Conservation (phyloP, 2,797 vertebrate species). For the Staurois parvus region DNA sequence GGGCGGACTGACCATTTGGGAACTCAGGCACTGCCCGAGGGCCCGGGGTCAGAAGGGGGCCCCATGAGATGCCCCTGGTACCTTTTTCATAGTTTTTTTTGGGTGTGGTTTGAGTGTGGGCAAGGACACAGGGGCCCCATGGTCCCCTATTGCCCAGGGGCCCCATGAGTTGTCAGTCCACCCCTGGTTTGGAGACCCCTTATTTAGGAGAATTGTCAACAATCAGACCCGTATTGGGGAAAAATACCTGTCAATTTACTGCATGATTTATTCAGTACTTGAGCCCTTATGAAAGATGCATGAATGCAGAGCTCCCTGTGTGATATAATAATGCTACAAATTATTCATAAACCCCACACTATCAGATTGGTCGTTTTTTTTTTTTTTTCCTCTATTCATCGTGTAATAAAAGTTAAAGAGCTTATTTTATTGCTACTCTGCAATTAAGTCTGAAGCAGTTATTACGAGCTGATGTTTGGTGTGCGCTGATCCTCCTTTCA, state of each 20-base stretch:
- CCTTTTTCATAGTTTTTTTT: too few species aligned
- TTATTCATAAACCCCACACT: conserved; percentile 14
- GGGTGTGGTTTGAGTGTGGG: too few species aligned
- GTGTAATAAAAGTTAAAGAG: conserved; percentile 5
- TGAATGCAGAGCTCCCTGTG: background rate
- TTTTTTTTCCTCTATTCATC: background rate
- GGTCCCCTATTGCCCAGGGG: too few species aligned
- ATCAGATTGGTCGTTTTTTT: background rate
- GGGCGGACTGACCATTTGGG: too few species aligned
- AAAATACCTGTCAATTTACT: background rate
- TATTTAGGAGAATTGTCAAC: too few species aligned
- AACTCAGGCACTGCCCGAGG: too few species aligned
- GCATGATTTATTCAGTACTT: background rate
- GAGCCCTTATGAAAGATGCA: background rate
- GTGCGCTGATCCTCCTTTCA: background rate
- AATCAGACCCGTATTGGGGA: background rate
- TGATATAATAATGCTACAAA: conserved; percentile 5
- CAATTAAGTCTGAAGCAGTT: conserved; percentile 15
- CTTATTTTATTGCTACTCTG: background rate
- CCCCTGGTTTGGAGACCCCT: too few species aligned
- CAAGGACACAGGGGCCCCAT: too few species aligned
- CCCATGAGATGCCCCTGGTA: too few species aligned
- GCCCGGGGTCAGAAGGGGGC: too few species aligned
- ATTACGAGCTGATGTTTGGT: conserved; percentile 19
- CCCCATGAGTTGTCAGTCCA: too few species aligned